Base-by-base conservation (phyloP, 1,140 invertebrate genomes). In the Lethrus apterus region DNA sequence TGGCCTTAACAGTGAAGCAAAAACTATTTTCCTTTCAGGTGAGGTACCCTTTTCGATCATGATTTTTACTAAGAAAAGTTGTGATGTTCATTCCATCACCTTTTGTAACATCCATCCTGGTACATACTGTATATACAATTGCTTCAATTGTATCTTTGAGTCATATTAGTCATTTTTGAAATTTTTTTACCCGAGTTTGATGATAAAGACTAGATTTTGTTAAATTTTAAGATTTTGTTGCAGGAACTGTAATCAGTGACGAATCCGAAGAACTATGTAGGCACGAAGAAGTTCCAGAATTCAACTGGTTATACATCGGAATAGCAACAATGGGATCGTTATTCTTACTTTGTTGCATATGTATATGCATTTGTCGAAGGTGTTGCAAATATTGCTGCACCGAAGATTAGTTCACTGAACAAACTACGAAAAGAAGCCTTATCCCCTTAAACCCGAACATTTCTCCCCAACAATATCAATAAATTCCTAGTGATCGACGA, bases 221-320 rank as follows among this genome's bases (percentile, higher is more conserved):
- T 17, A 18, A 30, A 10, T 33, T 18, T 38, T 23, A 35, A 44
- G 24, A n/a, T 49, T 21, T 49, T 48, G 43, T 59, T 60, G 15
- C 45, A 53, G 63, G 70, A 18, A 68, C 72, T 14, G 65, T 72
- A 21, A 63, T 78, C 32, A 71, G 77, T 53, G 80, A 83, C 57
- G 80, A 83, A 57, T 74, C 78, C 2, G 71, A 77, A 2, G 78
- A 82, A 51, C 65, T 83, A 10, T 84, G 82, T 57, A 67, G 67
- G 40, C 55, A 43, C 23, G 67, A 61, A 15, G 63, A 69, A 40
- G 58, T 66, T 26, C 64, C 66, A 10, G 70, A 71, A 38, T 67
- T 70, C 34, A 77, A 78, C 54, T 70, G 76, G 65, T 50, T 73
- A 4, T 67, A 77, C 15, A 67, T 79, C 4, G 69, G 70, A 0